phyloP scores from a whole-genome alignment of 2,797 vertebrate genomes.

The Coregonus ussuriensis region DNA sequence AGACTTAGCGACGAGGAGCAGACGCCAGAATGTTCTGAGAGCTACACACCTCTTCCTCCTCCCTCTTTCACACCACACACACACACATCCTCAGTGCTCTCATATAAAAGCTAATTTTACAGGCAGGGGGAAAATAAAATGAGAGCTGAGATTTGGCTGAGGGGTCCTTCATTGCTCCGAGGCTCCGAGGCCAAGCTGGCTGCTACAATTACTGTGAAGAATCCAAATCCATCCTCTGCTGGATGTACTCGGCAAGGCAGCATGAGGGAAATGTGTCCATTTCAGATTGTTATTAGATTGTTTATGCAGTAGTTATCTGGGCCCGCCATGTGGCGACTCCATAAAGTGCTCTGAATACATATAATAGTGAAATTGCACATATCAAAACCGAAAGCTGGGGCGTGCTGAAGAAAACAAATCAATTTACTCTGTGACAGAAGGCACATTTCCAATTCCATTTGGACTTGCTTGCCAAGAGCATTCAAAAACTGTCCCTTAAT shows the following conservation, averaged over 20 bases:
- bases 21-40: neutral
- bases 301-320: slow-evolving; percentile 53
- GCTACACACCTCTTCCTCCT: neutral
- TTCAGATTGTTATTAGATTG: slow-evolving; percentile 63
- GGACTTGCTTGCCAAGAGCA: slow-evolving; percentile 41
- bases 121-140: neutral
- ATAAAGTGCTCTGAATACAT: slow-evolving; percentile 46
- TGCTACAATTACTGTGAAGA: slow-evolving; percentile 42
- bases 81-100: neutral
- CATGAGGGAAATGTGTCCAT: slow-evolving; percentile 52
- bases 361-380: slow-evolving; percentile 47
- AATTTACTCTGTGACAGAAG: slow-evolving; percentile 49
- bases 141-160: slow-evolving; percentile 2
- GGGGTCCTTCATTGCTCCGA: neutral
- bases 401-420: slow-evolving; percentile 51
- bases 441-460: slow-evolving; percentile 43
- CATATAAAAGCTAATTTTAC: slow-evolving; percentile 8
- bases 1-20: neutral
- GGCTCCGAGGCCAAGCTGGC: slow-evolving; percentile 31
- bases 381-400: slow-evolving; percentile 41
- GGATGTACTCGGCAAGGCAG: slow-evolving; percentile 45
- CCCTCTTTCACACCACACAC: neutral
- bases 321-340: slow-evolving; percentile 47
- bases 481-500: slow-evolving; percentile 40
- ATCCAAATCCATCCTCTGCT: slow-evolving; percentile 48